Evolutionary conservation across 2,888 invertebrate genomes (phyloP), one percentile per base, ranked within the genome.

Genomic region (Nasonia oneida): DNA sequence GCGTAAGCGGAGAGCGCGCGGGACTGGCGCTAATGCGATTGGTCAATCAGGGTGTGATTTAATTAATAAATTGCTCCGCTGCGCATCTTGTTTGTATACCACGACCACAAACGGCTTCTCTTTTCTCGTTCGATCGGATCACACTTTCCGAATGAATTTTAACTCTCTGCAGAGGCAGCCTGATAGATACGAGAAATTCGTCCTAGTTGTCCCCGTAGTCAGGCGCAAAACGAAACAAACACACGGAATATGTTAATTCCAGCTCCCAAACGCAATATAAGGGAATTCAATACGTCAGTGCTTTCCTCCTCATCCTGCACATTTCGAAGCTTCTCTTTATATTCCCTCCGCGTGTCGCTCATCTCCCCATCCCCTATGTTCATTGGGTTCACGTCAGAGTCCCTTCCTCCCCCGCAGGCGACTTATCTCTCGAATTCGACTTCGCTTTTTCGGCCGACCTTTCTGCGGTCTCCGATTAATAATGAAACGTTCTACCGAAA

Each of bases 51-150:
- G 61, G n/a, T 23, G 18, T 37, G 14, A 76, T 85, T 71, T 81
- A 39, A 81, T 81, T 77, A 81, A 81, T 81, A 77, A 85, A 85
- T 81, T 77, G 50, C 37, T 81, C 39, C 78, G 1, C 5, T 67
- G 67, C 14, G 47, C 23, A 14, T 47, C 23, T 73, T 47, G n/a
- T 12, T 47, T 29, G 29, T 29, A 29, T 29, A 29, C 6, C 3
- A 23, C 3, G 33, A 67, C 67, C 67, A 33, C 67, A 67, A 33
- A 14, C 33, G 67, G 23, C 8, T 23, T 15, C 57, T 1, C 4
- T 57, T 18, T 53, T 14, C 23, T 64, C 12, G 29, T 42, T 12
- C 47, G 47, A 47, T 47, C 47, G 47, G 47, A 47, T 47, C 2
- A 47, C 47, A 12, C 47, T 47, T 12, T 47, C 47, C 8, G 1